Conservation (phyloP, 2,888 invertebrate genomes). For the Dynastes maya region DNA sequence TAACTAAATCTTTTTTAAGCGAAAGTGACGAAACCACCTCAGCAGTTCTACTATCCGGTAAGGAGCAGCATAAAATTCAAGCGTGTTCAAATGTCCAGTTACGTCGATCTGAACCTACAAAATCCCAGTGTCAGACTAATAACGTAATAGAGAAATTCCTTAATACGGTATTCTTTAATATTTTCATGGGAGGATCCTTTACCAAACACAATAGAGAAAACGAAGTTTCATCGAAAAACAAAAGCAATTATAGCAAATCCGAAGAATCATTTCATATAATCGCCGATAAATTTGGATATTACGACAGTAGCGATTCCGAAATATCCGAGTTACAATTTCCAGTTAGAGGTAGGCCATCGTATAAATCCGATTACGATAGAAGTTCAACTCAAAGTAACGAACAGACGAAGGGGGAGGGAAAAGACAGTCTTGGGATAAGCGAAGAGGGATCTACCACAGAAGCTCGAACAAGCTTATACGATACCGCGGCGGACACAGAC, state of each 20-base stretch:
- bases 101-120: slow-evolving; percentile 28
- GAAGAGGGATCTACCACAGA: not conserved
- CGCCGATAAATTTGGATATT: slow-evolving; percentile 49
- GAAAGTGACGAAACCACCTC: slow-evolving; percentile 50
- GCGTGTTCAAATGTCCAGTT: slow-evolving; percentile 40
- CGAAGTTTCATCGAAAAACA: slow-evolving; percentile 29
- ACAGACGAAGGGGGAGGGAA: not conserved
- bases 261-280: slow-evolving; percentile 38
- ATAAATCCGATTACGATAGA: not conserved
- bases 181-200: slow-evolving; percentile 51
- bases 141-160: slow-evolving; percentile 35
- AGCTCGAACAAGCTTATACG: slow-evolving; percentile 1
- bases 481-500: slow-evolving; percentile 10
- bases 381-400: not conserved
- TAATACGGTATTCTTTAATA: slow-evolving; percentile 35
- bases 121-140: slow-evolving; percentile 41
- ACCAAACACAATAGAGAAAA: slow-evolving; percentile 18
- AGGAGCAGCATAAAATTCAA: slow-evolving; percentile 35
- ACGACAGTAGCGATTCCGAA: slow-evolving; percentile 53
- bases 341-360: not conserved
- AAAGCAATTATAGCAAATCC: slow-evolving; percentile 13
- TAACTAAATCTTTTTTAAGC: slow-evolving; percentile 53
- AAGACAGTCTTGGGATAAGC: not conserved
- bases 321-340: slow-evolving; percentile 50
- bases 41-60: slow-evolving; percentile 3